Conservation (phyloP, 1,140 invertebrate genomes). For the Aphaenogaster rudis region DNA sequence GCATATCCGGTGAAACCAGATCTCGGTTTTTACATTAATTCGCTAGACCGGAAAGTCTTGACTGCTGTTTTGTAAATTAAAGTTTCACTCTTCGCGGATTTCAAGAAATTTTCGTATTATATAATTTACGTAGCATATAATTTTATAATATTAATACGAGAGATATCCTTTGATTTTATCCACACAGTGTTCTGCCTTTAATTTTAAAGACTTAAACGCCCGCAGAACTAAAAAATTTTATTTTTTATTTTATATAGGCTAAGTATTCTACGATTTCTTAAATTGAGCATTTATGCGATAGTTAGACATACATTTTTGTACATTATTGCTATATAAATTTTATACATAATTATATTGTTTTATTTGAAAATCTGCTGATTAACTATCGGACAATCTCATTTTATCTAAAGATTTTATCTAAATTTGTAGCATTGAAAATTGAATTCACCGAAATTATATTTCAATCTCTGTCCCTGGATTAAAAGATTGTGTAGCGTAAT, state of each 20-base stretch:
- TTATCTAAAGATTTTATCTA: not conserved
- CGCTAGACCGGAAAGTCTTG: not conserved
- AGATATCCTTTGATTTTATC: not conserved
- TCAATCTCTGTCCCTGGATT: not conserved
- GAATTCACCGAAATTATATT: not conserved
- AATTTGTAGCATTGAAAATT: not conserved
- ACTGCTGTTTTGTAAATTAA: not conserved
- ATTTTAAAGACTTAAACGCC: no score
- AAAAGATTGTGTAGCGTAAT: not conserved
- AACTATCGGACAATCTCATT: not conserved
- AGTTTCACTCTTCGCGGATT: not conserved
- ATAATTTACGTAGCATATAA: not conserved
- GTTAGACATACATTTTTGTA: not conserved
- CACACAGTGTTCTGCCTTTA: no score
- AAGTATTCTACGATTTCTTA: no score
- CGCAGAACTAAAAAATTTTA: no score
- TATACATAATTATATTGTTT: not conserved
- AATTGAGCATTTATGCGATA: no score
- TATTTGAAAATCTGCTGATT: not conserved
- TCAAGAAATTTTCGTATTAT: not conserved
- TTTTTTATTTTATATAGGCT: no score
- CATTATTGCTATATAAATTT: not conserved
- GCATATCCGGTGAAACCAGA: not conserved
- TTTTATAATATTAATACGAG: not conserved
- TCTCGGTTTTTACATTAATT: slow-evolving; percentile 11